These are phyloP conservation scores for Microcebus tavaratra DNA, from an alignment of 2,113 vertebrate species.

Conservation along the genomic window DNA sequence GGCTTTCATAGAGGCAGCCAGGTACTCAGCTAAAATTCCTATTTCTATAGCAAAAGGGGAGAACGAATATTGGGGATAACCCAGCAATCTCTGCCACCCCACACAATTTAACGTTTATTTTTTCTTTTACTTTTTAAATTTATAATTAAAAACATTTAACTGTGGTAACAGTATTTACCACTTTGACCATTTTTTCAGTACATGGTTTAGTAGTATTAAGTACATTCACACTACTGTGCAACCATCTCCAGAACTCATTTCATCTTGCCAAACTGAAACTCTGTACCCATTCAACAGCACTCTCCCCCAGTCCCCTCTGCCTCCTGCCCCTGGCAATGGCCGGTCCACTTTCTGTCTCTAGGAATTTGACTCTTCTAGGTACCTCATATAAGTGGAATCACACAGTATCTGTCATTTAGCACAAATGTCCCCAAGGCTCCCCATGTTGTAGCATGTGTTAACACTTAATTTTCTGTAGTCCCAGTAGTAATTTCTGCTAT, in stretches of 20 bases:
- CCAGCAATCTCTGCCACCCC: neutral
- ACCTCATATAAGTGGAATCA: neutral
- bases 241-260: neutral
- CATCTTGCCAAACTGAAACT: neutral
- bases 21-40: neutral
- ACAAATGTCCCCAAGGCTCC: neutral
- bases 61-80: neutral
- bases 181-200: neutral
- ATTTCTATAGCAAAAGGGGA: neutral
- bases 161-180: neutral
- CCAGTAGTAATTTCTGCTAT: neutral
- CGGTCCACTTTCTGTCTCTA: neutral
- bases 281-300: neutral
- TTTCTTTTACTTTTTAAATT: neutral
- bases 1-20: neutral
- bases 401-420: neutral
- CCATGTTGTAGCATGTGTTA: neutral
- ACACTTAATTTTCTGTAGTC: neutral
- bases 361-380: neutral
- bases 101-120: neutral
- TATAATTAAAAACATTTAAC: neutral
- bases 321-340: no score
- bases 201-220: neutral
- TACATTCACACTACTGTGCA: neutral
- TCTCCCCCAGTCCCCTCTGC: accelerated